phyloP scores from a whole-genome alignment of 1,140 invertebrate genomes.

The Delia radicum region DNA sequence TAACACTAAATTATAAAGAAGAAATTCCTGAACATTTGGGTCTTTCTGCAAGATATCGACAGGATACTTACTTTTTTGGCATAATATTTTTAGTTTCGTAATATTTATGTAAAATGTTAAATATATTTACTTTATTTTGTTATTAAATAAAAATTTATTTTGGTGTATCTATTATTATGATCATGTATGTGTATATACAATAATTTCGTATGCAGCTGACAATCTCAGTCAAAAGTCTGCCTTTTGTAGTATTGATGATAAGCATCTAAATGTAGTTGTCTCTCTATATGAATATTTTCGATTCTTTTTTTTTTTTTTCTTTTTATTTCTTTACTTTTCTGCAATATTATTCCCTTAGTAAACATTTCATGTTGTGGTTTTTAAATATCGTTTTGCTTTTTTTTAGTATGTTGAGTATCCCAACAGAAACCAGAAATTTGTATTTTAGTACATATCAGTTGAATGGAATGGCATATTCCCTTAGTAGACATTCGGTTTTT shows the following conservation, averaged over 20 bases:
- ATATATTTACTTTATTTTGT: no score
- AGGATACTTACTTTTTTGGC: no score
- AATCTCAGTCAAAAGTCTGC: not conserved
- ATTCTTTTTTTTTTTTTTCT: not conserved
- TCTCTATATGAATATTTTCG: not conserved
- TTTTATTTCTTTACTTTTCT: not conserved
- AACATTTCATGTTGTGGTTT: not conserved
- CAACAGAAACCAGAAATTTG: not conserved
- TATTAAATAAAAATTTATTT: no score
- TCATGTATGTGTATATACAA: no score
- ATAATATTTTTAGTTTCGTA: no score
- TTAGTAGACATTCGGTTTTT: not conserved
- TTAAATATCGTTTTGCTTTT: not conserved
- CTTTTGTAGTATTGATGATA: not conserved
- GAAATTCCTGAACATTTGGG: no score
- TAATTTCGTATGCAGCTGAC: slow-evolving; percentile 1
- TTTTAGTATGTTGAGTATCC: not conserved
- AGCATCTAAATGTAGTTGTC: not conserved
- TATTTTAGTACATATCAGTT: no score
- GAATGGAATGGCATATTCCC: not conserved
- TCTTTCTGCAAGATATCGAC: no score
- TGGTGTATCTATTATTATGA: no score
- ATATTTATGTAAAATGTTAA: no score
- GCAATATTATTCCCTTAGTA: not conserved
- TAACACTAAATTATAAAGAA: no score